Percentiles rank a stretch among this genome's conserved stretches.
Conservation (phyloP, 2,113 vertebrate species). For the Melanostigma gelatinosum region DNA sequence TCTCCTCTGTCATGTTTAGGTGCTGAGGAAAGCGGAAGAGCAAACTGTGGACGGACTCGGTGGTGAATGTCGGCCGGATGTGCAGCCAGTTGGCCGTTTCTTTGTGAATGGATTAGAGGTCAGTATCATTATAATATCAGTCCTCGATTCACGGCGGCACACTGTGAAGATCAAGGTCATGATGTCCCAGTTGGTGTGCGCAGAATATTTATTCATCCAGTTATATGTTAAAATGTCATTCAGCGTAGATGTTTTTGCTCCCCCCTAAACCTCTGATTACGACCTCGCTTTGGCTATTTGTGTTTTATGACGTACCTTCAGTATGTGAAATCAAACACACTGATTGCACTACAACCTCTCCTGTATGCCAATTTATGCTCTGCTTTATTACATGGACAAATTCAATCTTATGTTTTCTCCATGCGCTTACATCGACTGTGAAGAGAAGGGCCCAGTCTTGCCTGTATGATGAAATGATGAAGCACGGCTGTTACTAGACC, state of each 20-base stretch:
- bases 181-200: neutral
- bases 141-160: neutral
- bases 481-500: constrained; percentile 22
- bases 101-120: constrained; percentile 81
- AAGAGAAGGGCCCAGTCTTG: constrained; percentile 14
- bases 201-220: neutral
- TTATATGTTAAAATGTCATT: neutral
- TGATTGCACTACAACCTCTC: constrained; percentile 6
- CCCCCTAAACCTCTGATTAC: neutral
- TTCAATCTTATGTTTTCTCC: constrained; percentile 27
- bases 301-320: neutral
- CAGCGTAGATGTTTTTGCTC: neutral
- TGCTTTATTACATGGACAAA: constrained; percentile 39
- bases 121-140: constrained; percentile 45
- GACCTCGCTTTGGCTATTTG: neutral
- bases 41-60: neutral
- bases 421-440: constrained; percentile 14
- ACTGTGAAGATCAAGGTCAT: neutral
- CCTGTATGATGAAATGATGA: constrained; percentile 50
- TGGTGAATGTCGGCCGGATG: constrained; percentile 60
- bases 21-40: constrained; percentile 45
- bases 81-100: constrained; percentile 55
- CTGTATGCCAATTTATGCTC: constrained; percentile 23
- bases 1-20: constrained; percentile 42
- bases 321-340: constrained; percentile 10